Percentiles rank a stretch among this genome's conserved stretches.
Evolutionary conservation across 2,888 invertebrate genomes (phyloP).

Genomic region (Drosophila recens): DNA sequence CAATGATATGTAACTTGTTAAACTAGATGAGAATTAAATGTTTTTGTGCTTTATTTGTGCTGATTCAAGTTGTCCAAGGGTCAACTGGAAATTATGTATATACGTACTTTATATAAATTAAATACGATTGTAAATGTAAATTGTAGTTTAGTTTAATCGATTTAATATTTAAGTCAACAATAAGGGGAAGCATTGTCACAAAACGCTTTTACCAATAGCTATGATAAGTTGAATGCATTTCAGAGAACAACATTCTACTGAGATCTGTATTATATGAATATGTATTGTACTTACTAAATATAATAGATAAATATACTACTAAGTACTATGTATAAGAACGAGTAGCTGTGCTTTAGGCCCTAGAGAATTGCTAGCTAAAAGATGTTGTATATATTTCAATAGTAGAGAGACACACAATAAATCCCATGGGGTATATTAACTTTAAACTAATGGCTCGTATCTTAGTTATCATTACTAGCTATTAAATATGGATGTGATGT

Average conservation of each 20-base stretch:
- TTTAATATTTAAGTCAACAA: slow-evolving; percentile 18
- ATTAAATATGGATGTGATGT: slow-evolving; percentile 16
- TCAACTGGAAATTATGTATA: slow-evolving; percentile 23
- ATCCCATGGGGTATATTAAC: slow-evolving; percentile 47
- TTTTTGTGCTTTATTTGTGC: slow-evolving; percentile 35
- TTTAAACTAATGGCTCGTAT: slow-evolving; percentile 7
- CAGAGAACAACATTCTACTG: slow-evolving; percentile 14
- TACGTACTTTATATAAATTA: slow-evolving; percentile 9
- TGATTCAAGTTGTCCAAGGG: slow-evolving; percentile 17
- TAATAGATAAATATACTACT: background rate
- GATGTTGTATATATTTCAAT: slow-evolving; percentile 32
- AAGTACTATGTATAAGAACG: background rate
- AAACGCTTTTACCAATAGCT: slow-evolving; percentile 75
- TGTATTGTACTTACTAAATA: slow-evolving; percentile 11
- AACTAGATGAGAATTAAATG: slow-evolving; percentile 16
- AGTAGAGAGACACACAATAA: slow-evolving; percentile 47
- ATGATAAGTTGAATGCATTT: slow-evolving; percentile 28
- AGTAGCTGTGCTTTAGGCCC: slow-evolving; percentile 31
- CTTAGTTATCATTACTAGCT: slow-evolving; percentile 9
- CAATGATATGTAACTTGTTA: slow-evolving; percentile 24
- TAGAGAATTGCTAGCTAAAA: slow-evolving; percentile 17
- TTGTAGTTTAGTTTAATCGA: slow-evolving; percentile 20
- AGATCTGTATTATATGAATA: slow-evolving; percentile 22
- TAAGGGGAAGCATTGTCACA: slow-evolving; percentile 71
- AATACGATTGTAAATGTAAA: slow-evolving; percentile 12